Evolutionary conservation across 2,113 vertebrate species (phyloP).

Genomic region (Periophthalmodon schlosseri): DNA sequence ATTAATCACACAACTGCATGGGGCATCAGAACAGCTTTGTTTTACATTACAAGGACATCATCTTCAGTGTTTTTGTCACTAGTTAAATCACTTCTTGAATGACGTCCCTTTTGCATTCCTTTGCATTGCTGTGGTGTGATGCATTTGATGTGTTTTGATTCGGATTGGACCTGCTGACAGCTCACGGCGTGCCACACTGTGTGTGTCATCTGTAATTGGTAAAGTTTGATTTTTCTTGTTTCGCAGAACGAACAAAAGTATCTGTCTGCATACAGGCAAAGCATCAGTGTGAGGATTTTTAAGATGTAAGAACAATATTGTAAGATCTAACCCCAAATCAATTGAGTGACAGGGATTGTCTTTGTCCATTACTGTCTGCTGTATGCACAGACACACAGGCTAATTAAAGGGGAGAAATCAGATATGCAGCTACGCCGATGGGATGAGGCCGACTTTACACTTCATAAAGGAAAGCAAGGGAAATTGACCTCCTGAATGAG

Average conservation of each 20-base stretch:
- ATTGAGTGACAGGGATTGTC: conserved; percentile 39
- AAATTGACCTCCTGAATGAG: conserved; percentile 70
- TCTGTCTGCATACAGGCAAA: conserved; percentile 51
- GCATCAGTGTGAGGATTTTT: conserved; percentile 34
- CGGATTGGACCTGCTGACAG: conserved; percentile 58
- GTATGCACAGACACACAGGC: conserved; percentile 24
- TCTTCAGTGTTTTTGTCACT: background rate
- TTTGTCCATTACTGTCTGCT: conserved; percentile 21
- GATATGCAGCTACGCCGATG: conserved; percentile 47
- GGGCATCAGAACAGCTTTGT: background rate
- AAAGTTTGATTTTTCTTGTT: conserved; percentile 57
- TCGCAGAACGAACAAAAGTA: conserved; percentile 52
- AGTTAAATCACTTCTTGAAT: background rate
- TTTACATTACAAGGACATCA: background rate
- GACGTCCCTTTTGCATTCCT: conserved; percentile 14
- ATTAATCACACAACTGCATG: background rate
- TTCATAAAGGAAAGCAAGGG: conserved; percentile 63
- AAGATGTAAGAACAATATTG: conserved; percentile 39
- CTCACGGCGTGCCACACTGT: conserved; percentile 31
- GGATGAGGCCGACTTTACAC: conserved; percentile 61
- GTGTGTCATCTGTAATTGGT: conserved; percentile 65
- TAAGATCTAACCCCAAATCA: conserved; percentile 61
- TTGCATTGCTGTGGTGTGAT: conserved; percentile 24
- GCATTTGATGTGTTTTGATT: conserved; percentile 69
- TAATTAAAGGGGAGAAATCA: conserved; percentile 59